Percentiles rank a stretch among this genome's conserved stretches.
These are phyloP conservation scores for Microcebus murinus DNA, from an alignment of 2,113 vertebrate genomes.

Conservation along the genomic window DNA sequence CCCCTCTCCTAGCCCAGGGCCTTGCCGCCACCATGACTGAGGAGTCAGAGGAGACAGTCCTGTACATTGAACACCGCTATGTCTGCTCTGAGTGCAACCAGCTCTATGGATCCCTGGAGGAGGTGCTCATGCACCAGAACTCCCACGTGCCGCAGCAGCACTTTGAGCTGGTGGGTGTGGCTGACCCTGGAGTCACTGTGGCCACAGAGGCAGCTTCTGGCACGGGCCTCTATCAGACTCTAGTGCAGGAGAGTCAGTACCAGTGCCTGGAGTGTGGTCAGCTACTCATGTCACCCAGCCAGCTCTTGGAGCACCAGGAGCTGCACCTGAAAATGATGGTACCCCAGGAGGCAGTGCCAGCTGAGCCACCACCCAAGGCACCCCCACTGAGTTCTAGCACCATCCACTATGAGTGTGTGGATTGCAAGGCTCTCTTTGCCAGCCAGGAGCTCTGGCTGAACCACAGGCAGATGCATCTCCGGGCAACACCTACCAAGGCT, in stretches of 20 bases:
- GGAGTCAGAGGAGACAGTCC: conserved; percentile 79
- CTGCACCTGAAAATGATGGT: conserved; percentile 83
- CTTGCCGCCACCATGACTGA: conserved; percentile 75
- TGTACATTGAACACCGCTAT: conserved; percentile 88
- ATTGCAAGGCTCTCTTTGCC: conserved; percentile 91
- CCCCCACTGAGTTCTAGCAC: conserved; percentile 63
- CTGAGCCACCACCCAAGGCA: conserved; percentile 46
- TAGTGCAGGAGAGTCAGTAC: conserved; percentile 82
- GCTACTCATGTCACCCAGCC: conserved; percentile 79
- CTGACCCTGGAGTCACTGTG: conserved; percentile 75
- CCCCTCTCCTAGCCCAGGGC: conserved; percentile 30
- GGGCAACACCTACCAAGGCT: conserved; percentile 70
- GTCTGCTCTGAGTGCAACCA: conserved; percentile 96
- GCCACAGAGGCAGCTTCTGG: conserved; percentile 80
- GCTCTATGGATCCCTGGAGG: conserved; percentile 92
- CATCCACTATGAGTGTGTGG: conserved; percentile 91
- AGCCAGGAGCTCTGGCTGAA: conserved; percentile 91
- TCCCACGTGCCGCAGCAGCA: conserved; percentile 88
- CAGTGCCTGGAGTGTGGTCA: conserved; percentile 86
- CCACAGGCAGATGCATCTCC: conserved; percentile 88
- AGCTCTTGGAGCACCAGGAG: conserved; percentile 83
- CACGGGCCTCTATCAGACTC: conserved; percentile 77
- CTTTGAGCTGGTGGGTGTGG: conserved; percentile 80
- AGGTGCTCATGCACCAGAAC: conserved; percentile 93
- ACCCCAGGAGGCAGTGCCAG: conserved; percentile 66